phyloP scores from a whole-genome alignment of 30 jellyfish, hydroid and myxozoan species.

The Chironex yamaguchii region DNA sequence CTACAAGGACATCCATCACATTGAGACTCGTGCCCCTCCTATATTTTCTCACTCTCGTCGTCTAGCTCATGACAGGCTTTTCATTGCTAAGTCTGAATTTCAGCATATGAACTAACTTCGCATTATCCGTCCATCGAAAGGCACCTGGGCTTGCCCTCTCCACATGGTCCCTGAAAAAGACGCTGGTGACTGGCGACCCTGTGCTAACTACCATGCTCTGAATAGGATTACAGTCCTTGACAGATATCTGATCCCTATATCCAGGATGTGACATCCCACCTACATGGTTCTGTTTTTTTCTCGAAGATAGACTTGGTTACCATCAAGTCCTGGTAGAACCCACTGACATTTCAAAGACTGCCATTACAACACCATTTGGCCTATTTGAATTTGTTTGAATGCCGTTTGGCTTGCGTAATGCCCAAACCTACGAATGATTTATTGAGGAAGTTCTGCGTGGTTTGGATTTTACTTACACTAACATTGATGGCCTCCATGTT shows the following conservation, averaged over 20 bases:
- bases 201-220: neutral
- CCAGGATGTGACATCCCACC: neutral
- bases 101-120: neutral
- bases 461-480: neutral
- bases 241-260: neutral
- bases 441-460: too few species aligned
- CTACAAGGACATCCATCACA: neutral
- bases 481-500: neutral
- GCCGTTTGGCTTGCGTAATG: too few species aligned
- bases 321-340: neutral
- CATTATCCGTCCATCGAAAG: neutral
- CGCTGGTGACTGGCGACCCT: neutral
- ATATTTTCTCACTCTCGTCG: neutral
- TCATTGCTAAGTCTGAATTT: neutral
- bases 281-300: neutral
- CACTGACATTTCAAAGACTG: neutral
- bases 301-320: neutral
- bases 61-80: neutral
- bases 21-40: neutral
- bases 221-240: neutral
- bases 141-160: neutral
- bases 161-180: neutral
- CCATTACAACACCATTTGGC: too few species aligned
- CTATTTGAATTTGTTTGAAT: too few species aligned
- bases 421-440: too few species aligned